These are phyloP conservation scores for Phengaris arion DNA, from an alignment of 2,888 invertebrate genomes.

Conservation along the genomic window DNA sequence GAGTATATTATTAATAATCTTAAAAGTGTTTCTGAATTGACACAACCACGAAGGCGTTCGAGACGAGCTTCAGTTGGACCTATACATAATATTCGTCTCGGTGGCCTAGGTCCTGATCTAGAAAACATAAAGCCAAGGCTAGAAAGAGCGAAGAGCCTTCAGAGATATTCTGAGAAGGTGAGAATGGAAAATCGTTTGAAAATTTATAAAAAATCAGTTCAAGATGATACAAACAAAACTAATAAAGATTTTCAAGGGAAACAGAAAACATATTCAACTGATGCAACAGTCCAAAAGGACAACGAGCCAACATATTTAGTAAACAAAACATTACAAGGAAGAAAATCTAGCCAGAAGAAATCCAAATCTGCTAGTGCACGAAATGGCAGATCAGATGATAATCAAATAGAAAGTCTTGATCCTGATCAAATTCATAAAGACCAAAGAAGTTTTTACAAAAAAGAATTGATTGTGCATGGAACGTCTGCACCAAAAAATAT, in stretches of 20 bases:
- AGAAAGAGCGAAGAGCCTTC: constrained; percentile 70
- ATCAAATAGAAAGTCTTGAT: background rate
- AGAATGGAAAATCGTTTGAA: constrained; percentile 69
- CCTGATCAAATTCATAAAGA: background rate
- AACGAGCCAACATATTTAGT: constrained; percentile 56
- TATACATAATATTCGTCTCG: constrained; percentile 57
- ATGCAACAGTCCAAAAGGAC: constrained; percentile 42
- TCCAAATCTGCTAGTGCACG: constrained; percentile 1
- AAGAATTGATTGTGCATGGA: background rate
- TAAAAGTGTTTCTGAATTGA: constrained; percentile 64
- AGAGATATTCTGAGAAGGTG: constrained; percentile 72
- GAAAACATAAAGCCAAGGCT: constrained; percentile 67
- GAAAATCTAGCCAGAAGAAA: constrained; percentile 32
- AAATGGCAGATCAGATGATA: background rate
- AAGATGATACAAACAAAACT: constrained; percentile 51
- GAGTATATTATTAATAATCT: constrained; percentile 50
- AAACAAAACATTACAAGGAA: constrained; percentile 53
- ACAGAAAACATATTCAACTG: constrained; percentile 36
- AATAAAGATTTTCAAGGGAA: constrained; percentile 45
- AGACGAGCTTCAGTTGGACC: constrained; percentile 54
- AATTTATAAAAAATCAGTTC: constrained; percentile 63
- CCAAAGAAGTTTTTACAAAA: background rate
- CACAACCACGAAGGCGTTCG: constrained; percentile 51
- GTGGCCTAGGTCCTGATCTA: constrained; percentile 69
- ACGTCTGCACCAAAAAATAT: background rate